Evolutionary conservation across 2,797 vertebrate species (phyloP), one percentile per base, ranked within the genome.

Genomic region (Salmo trutta): DNA sequence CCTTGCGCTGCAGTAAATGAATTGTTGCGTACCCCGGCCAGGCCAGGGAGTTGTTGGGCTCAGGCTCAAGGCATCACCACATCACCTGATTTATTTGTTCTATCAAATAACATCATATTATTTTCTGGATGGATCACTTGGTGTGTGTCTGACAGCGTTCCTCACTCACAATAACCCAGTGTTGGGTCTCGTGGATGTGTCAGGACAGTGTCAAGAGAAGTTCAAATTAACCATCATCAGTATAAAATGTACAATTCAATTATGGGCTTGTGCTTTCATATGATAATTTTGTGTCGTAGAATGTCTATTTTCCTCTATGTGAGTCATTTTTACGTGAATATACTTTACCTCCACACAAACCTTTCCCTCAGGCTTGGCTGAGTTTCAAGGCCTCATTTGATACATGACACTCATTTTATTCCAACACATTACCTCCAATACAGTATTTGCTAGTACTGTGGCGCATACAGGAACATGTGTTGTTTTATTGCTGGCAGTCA

Each of bases 21-120:
- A 86, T 85, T 81, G 71, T 86, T 75, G 73, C 51, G 71, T 77
- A 70, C 71, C 77, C 73, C 84, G 86, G 84, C 81, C 80, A 75
- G 72, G 31, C 29, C 17, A 64, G 19, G 73, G 10, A 69, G 29
- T 21, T 27, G 12, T 41, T 53, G 5, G n/a, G 56, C 19, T 10
- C 56, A 3, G 19, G 56, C 3, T n/a, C 56, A 10, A 19, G 5
- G 19, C 4, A 59, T n/a, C 56, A 21, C n/a, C 56, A 59, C 56
- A 59, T 7, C 1, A 59, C 36, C 36, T 41, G 36, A 41, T 41
- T 41, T 41, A 41, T 41, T 41, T 41, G 36, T 41, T 8, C 36
- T 41, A 7, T 41, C 36, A 41, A 41, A 41, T 41, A 8, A 41
- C 36, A 8, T 41, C 36, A 41, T 41, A 8, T 41, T 41, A 41